Conservation (phyloP, 2,888 invertebrate species). For the Mantis religiosa region DNA sequence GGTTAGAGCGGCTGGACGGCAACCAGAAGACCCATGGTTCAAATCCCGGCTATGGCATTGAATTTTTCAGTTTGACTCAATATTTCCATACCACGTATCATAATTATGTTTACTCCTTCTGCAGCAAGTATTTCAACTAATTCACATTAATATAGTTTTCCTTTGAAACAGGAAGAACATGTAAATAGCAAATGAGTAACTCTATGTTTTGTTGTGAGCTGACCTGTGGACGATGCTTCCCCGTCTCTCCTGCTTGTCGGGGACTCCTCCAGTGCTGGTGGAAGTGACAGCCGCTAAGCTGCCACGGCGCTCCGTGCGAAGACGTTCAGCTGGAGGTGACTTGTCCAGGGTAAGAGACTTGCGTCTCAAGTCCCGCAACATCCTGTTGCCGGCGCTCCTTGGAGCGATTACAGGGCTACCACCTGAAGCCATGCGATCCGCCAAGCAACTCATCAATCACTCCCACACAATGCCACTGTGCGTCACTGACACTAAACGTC, state of each 20-base stretch:
- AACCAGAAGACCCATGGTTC: too few species aligned
- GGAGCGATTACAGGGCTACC: background rate
- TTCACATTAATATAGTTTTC: too few species aligned
- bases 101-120: too few species aligned
- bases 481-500: background rate
- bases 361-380: slow-evolving; percentile 36
- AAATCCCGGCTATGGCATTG: too few species aligned
- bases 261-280: background rate
- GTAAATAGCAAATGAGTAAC: too few species aligned
- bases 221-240: slow-evolving; percentile 38
- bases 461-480: background rate
- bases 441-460: background rate
- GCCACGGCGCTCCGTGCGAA: slow-evolving; percentile 35
- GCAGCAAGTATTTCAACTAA: too few species aligned
- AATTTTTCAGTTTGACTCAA: too few species aligned
- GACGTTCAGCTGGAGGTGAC: slow-evolving; percentile 31
- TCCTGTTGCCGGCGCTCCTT: slow-evolving; percentile 14
- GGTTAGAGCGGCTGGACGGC: too few species aligned
- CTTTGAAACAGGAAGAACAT: too few species aligned
- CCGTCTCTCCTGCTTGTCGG: slow-evolving; percentile 32
- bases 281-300: slow-evolving; percentile 35
- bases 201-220: too few species aligned
- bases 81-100: too few species aligned
- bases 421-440: background rate
- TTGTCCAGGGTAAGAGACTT: slow-evolving; percentile 38